Evolutionary conservation across 2,888 invertebrate genomes (phyloP), one percentile per base, ranked within the genome.

Genomic region (Ectemnius cavifrons): DNA sequence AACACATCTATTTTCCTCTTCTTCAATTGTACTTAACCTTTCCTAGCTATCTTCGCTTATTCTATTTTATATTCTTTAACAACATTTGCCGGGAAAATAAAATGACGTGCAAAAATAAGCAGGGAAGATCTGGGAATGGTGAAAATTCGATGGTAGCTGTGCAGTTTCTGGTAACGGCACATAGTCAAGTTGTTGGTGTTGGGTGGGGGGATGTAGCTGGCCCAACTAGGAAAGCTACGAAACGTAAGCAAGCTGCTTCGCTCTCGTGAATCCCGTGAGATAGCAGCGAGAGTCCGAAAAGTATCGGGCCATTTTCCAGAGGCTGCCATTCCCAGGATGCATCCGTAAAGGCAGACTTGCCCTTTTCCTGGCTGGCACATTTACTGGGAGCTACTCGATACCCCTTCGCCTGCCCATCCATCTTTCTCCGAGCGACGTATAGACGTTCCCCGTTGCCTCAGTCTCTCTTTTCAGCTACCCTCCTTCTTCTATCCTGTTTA

Each of bases 351-450:
- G 58, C 63, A 27, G 61, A 23, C 46, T 71, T 69, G 79, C 66
- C 71, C 70, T 73, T 77, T 79, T 78, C 75, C 37, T 37, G 65
- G 64, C 66, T 70, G 69, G 64, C 63, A 67, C 79, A 75, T 79
- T 82, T 73, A 67, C 79, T 52, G 56, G 64, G 59, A 68, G 67
- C 64, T 63, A 67, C 77, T 76, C 69, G 81, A 78, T 77, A 69
- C 79, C 70, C 52, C 56, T 72, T 67, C 70, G 2, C 73, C 68
- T 67, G 73, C 78, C 67, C 82, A 83, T 82, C 82, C 76, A 73
- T 82, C 83, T 82, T 82, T 81, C 49, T 64, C 67, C 27, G 16
- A 62, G 49, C 64, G 73, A 80, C 71, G 69, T 71, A 71, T 65
- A 76, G 82, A 73, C 76, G 71, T 73, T 68, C 68, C 66, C 20